Percentiles rank a stretch among this genome's conserved stretches.
Evolutionary conservation across 2,888 invertebrate species (phyloP).

Genomic region (Drosophila fulvimacula): DNA sequence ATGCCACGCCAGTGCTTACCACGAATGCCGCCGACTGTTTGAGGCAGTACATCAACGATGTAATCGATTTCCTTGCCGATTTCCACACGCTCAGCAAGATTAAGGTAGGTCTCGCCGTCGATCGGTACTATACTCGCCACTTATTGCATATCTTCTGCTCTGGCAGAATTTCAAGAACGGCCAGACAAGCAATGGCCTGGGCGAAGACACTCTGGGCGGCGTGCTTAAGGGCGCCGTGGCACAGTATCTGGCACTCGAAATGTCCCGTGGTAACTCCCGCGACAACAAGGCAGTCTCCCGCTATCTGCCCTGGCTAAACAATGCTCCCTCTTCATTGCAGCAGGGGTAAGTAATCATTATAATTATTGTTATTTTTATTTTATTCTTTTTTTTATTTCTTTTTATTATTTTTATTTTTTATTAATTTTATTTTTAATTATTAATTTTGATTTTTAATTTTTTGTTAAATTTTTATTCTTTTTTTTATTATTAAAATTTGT

Average conservation of each 20-base stretch:
- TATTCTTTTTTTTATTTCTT: not conserved
- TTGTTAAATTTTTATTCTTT: no score
- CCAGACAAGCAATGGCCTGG: slow-evolving; percentile 88
- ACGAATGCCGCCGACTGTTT: slow-evolving; percentile 98
- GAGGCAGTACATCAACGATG: slow-evolving; percentile 95
- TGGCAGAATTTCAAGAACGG: slow-evolving; percentile 86
- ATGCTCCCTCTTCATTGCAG: slow-evolving; percentile 91
- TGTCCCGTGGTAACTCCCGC: slow-evolving; percentile 93
- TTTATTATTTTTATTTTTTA: not conserved
- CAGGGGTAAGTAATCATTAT: slow-evolving; percentile 89
- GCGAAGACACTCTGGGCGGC: slow-evolving; percentile 98
- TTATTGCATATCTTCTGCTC: not conserved
- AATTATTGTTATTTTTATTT: not conserved
- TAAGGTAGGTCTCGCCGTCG: slow-evolving; percentile 88
- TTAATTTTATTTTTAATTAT: not conserved
- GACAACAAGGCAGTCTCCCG: slow-evolving; percentile 92
- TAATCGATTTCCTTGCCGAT: slow-evolving; percentile 97
- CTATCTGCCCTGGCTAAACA: slow-evolving; percentile 96
- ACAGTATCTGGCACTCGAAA: slow-evolving; percentile 96
- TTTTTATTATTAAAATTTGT: not conserved
- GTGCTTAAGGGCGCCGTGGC: slow-evolving; percentile 98
- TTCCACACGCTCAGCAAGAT: slow-evolving; percentile 98
- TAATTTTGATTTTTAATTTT: no score
- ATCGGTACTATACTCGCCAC: accelerated
- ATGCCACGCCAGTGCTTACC: slow-evolving; percentile 85